Evolutionary conservation across 2,113 vertebrate species (phyloP).

Genomic region (Thomomys bottae): DNA sequence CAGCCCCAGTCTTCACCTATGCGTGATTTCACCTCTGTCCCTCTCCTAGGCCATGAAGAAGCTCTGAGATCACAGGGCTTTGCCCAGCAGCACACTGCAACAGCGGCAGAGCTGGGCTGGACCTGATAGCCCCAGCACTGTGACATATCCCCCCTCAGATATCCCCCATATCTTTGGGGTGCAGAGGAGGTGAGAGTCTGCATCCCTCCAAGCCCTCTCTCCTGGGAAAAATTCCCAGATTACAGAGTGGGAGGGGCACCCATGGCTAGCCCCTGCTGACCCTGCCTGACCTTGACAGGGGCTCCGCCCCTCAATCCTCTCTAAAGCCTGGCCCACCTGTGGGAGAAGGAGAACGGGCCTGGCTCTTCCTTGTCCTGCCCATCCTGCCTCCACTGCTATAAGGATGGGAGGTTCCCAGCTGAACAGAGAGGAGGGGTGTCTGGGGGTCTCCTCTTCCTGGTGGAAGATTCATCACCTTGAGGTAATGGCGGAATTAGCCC

Average conservation of each 20-base stretch:
- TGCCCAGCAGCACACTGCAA: neutral
- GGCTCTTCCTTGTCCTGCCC: neutral
- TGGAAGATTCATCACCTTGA: neutral
- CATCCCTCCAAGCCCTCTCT: neutral
- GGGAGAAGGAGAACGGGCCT: accelerated
- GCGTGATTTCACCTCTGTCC: neutral
- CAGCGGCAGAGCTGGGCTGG: neutral
- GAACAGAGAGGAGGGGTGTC: neutral
- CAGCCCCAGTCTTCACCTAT: neutral
- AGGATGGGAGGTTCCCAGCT: neutral
- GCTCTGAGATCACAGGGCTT: neutral
- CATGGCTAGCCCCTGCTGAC: neutral
- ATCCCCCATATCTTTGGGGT: neutral
- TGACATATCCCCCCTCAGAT: too few relatives aligned
- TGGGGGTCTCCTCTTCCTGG: neutral
- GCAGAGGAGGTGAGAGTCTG: neutral
- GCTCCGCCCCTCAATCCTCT: neutral
- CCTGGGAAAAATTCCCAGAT: neutral
- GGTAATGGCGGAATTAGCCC: neutral
- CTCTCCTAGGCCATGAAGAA: neutral
- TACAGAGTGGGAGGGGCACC: neutral
- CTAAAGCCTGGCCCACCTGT: neutral
- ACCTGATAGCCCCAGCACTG: neutral
- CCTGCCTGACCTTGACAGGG: neutral
- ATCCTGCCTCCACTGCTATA: neutral